Evolutionary conservation across 2,113 vertebrate genomes (phyloP).

Genomic region (Myiagra hebetior): DNA sequence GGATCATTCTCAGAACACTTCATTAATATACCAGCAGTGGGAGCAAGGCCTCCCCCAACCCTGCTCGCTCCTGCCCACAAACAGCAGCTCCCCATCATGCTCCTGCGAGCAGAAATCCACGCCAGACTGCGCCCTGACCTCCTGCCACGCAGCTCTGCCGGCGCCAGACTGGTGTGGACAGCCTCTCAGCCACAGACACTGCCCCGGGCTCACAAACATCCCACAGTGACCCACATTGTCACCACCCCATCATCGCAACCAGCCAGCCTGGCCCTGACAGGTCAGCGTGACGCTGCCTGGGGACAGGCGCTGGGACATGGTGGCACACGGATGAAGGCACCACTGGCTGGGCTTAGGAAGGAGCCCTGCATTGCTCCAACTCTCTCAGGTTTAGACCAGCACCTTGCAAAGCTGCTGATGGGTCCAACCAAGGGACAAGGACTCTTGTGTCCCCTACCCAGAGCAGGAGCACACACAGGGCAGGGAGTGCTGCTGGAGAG

Average conservation of each 20-base stretch:
- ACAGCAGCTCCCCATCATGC: neutral
- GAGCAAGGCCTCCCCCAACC: neutral
- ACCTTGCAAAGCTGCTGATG: neutral
- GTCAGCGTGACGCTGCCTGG: fast-evolving
- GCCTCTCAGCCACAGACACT: neutral
- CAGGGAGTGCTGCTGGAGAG: neutral
- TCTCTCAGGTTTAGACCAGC: neutral
- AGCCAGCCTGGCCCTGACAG: neutral
- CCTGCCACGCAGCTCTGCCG: fast-evolving
- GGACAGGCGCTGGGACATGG: neutral
- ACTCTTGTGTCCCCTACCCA: neutral
- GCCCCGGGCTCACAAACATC: neutral
- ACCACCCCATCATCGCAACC: fast-evolving
- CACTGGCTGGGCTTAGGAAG: fast-evolving
- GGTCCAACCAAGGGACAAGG: neutral
- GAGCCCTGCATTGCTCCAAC: neutral
- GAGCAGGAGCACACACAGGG: neutral
- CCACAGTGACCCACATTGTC: neutral
- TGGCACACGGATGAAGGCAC: neutral
- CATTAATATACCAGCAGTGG: neutral
- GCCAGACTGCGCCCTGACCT: neutral
- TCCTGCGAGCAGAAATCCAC: neutral
- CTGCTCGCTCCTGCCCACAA: neutral
- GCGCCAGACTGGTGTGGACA: fast-evolving
- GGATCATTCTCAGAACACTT: neutral